Conservation (phyloP, 2,113 vertebrate genomes). For the Tyrannus savana region DNA sequence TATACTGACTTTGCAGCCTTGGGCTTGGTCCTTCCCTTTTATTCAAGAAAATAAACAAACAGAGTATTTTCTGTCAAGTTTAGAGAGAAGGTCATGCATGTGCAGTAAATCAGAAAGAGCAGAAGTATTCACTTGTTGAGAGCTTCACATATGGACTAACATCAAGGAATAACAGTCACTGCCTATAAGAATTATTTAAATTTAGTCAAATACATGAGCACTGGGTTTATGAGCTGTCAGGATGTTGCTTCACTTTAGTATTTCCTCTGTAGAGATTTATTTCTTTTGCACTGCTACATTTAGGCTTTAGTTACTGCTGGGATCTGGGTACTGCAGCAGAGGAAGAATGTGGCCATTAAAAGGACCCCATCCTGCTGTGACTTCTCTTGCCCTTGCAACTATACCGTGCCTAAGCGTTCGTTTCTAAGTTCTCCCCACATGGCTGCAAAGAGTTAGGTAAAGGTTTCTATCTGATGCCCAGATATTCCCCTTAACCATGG, state of each 20-base stretch:
- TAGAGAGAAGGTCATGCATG: neutral
- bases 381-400: neutral
- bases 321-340: neutral
- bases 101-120: neutral
- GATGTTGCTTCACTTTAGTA: neutral
- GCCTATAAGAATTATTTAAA: neutral
- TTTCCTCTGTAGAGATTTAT: neutral
- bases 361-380: neutral
- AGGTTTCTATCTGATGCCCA: neutral
- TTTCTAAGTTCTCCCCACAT: neutral
- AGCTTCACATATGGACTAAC: neutral
- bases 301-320: neutral
- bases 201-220: neutral
- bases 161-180: neutral
- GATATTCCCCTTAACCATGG: accelerated
- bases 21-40: neutral
- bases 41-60: neutral
- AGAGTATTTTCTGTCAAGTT: neutral
- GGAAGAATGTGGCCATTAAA: neutral
- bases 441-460: neutral
- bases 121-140: neutral
- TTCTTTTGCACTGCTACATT: neutral
- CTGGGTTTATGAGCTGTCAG: neutral
- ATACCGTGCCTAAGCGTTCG: accelerated
- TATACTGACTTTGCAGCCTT: neutral